These are phyloP conservation scores for Syrphus vitripennis DNA, from an alignment of 2,888 invertebrate genomes.

Conservation along the genomic window DNA sequence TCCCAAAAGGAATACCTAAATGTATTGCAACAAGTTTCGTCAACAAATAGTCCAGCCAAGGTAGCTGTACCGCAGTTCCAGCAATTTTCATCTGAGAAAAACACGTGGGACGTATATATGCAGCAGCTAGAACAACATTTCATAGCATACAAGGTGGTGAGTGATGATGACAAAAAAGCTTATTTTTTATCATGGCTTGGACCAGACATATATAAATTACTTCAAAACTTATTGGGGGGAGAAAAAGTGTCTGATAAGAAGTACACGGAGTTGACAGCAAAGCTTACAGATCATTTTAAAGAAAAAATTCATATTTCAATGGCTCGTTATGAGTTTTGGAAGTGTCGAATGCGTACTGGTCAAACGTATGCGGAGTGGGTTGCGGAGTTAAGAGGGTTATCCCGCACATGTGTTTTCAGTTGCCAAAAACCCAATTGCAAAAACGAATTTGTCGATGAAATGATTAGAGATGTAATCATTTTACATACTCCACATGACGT, in stretches of 20 bases:
- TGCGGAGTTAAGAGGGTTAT: not conserved
- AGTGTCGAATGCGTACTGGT: conserved; percentile 1
- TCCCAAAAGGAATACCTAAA: conserved; percentile 5
- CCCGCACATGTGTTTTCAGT: conserved; percentile 1
- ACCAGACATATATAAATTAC: not conserved
- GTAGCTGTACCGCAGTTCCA: not conserved
- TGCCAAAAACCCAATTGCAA: not conserved
- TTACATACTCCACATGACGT: conserved; percentile 24
- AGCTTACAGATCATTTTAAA: conserved; percentile 12
- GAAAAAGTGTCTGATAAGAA: conserved; percentile 2
- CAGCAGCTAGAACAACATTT: conserved; percentile 15
- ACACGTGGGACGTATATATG: conserved; percentile 7
- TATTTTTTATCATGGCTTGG: conserved; percentile 13
- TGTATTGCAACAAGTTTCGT: not conserved
- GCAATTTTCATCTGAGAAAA: not conserved
- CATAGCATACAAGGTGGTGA: conserved; percentile 23
- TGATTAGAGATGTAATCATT: conserved; percentile 28
- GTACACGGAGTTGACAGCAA: not conserved
- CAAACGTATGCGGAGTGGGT: conserved; percentile 23
- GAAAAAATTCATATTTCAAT: conserved; percentile 4
- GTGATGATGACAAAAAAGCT: conserved; percentile 14
- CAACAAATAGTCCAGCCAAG: not conserved
- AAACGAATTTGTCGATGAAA: not conserved
- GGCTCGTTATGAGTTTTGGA: conserved; percentile 24
- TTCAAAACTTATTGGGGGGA: conserved; percentile 8